Percentiles rank a stretch among this genome's conserved stretches.
Evolutionary conservation across 2,888 invertebrate genomes (phyloP).

Genomic region (Ophion costatus): DNA sequence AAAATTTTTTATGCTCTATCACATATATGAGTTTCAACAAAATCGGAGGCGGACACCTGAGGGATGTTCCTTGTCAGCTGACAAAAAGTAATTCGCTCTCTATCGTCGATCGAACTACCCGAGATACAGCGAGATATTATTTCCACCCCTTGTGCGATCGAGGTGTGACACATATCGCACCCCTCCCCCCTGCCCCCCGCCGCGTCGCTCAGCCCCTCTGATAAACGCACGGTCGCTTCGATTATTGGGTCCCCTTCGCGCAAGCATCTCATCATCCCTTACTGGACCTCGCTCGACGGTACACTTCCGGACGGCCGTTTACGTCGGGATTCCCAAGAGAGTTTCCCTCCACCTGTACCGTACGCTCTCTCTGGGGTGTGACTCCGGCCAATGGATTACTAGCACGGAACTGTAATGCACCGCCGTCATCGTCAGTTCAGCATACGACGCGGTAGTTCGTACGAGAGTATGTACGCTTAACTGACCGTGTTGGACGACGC

Average conservation of each 20-base stretch:
- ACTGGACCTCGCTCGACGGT: conserved; percentile 7
- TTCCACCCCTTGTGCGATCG: not conserved
- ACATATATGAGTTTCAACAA: too few species aligned
- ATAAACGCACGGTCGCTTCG: conserved; percentile 81
- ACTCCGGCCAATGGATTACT: conserved; percentile 20
- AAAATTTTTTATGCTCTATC: too few species aligned
- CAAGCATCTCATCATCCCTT: conserved; percentile 47
- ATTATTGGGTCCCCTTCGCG: conserved; percentile 74
- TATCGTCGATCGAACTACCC: too few species aligned
- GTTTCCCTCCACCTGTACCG: conserved; percentile 59
- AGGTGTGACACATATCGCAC: not conserved
- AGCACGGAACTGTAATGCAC: not conserved
- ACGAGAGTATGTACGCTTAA: too few species aligned
- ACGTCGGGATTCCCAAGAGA: conserved; percentile 48
- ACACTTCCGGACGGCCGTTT: conserved; percentile 28
- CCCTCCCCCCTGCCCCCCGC: not conserved
- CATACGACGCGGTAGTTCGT: too few species aligned
- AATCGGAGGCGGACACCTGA: too few species aligned
- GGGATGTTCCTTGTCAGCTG: too few species aligned
- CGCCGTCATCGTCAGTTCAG: not conserved
- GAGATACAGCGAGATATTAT: too few species aligned
- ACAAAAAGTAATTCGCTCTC: too few species aligned
- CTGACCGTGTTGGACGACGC: too few species aligned
- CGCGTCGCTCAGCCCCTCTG: conserved; percentile 69
- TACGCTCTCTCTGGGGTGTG: conserved; percentile 12